Evolutionary conservation across 2,888 invertebrate species (phyloP), one percentile per base, ranked within the genome.

Genomic region (Xestia ashworthii): DNA sequence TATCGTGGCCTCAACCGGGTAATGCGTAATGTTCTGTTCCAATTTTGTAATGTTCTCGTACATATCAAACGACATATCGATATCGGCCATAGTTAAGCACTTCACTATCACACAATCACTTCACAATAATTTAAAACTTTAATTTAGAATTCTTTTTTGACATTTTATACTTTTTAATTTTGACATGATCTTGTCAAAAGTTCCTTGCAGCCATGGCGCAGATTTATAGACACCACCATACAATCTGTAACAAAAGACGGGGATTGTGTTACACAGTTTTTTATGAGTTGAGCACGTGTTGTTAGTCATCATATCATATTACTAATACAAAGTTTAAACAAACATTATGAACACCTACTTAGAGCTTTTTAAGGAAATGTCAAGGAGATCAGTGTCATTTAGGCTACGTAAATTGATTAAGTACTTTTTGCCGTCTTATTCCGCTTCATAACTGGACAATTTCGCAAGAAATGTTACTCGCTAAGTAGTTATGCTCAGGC

Each of bases 1-100:
- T 88, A 98, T 97, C 53, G 98, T 98, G 68, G 98, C 98, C 85
- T 97, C 97, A 87, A 98, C 97, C 38, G 98, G 98, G 93, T 98
- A 98, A 84, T 95, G 92, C 78, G 93, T 88, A 90, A 96, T 92
- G 85, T 93, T 89, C 74, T 89, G 80, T 81, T 94, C 94, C 94
- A 95, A 94, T 68, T 89, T 92, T 71, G 89, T 86, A 88, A 87
- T 84, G 87, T 89, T 91, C 74, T 90, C 89, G 78, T 85, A 87
- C 81, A 87, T 89, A 83, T 88, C 89, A 72, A 84, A 86, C 77
- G 86, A 87, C 84, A 84, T 78, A 84, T 78, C 86, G 86, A 84
- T 79, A 84, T 78, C 86, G 82, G 88, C 87, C 87, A 88, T 88
- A 81, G 87, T 89, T 85, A 78, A 74, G 76, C 90, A 91, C 92